A percentile compares a stretch with the other conserved stretches of the same genome.
These are phyloP conservation scores for Esox masquinongy DNA, from an alignment of 2,797 vertebrate genomes.

Conservation along the genomic window DNA sequence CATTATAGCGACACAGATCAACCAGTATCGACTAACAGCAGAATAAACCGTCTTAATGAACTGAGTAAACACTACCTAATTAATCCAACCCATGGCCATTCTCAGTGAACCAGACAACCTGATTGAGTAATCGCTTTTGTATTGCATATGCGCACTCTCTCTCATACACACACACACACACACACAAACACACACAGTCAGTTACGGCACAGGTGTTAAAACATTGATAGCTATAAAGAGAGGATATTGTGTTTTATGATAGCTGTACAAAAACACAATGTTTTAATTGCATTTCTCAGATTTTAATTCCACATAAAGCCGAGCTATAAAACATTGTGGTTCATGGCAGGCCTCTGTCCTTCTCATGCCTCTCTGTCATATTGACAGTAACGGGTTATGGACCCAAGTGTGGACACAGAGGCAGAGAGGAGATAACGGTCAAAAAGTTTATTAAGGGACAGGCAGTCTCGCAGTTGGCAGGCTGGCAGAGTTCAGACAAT, in stretches of 20 bases:
- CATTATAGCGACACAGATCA: conserved; percentile 30
- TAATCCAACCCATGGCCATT: conserved; percentile 20
- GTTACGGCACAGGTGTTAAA: too few relatives aligned
- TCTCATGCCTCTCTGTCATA: not conserved
- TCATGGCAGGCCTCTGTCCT: not conserved
- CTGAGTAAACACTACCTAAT: conserved; percentile 51
- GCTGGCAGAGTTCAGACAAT: too few relatives aligned
- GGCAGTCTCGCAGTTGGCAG: too few relatives aligned
- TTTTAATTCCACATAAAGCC: not conserved
- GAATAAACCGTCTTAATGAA: conserved; percentile 29
- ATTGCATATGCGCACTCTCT: not conserved
- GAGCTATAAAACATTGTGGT: not conserved
- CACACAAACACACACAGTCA: not conserved
- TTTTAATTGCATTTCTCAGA: not conserved
- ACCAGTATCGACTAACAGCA: conserved; percentile 29
- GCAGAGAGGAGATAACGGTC: too few relatives aligned
- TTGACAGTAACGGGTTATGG: too few relatives aligned
- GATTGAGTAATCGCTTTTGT: not conserved
- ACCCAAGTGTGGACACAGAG: too few relatives aligned
- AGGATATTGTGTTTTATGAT: not conserved
- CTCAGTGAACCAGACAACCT: not conserved
- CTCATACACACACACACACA: not conserved
- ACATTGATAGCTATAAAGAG: too few relatives aligned
- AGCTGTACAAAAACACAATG: not conserved
- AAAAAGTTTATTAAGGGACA: too few relatives aligned